Percentiles rank a stretch among this genome's conserved stretches.
phyloP scores from a whole-genome alignment of 1,140 invertebrate species.

The Drosophila elegans region DNA sequence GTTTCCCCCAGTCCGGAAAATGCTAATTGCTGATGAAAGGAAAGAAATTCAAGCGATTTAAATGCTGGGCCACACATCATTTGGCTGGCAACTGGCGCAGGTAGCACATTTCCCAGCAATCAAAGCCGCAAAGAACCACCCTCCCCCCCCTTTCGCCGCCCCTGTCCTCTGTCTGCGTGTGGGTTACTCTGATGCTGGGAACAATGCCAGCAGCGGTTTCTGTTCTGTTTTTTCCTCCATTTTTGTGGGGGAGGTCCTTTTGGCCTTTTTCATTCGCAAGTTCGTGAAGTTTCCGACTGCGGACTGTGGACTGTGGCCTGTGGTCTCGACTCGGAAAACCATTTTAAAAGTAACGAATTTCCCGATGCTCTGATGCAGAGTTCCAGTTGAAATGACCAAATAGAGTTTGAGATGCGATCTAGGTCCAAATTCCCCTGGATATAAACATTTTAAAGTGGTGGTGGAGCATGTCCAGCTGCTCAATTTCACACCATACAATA shows the following conservation, averaged over 20 bases:
- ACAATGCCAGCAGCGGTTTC: conserved; percentile 56
- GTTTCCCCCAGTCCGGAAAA: conserved; percentile 31
- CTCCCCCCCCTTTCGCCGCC: not conserved
- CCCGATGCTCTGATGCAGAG: conserved; percentile 33
- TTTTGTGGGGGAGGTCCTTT: conserved; percentile 16
- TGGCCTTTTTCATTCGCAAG: conserved; percentile 45
- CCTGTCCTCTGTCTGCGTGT: conserved; percentile 35
- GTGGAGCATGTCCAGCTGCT: conserved; percentile 51
- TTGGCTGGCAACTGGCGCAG: conserved; percentile 70
- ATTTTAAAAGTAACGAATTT: conserved; percentile 35
- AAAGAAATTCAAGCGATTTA: conserved; percentile 67
- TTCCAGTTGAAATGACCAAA: not conserved
- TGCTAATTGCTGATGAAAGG: conserved; percentile 66
- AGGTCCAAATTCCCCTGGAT: conserved; percentile 1
- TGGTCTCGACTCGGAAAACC: conserved; percentile 4
- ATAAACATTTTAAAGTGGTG: conserved; percentile 15
- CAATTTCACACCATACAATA: conserved; percentile 60
- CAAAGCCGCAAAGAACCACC: conserved; percentile 49
- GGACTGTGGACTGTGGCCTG: conserved; percentile 22
- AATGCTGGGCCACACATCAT: conserved; percentile 57
- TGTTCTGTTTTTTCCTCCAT: conserved; percentile 8
- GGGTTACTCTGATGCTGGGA: conserved; percentile 52
- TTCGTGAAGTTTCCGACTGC: conserved; percentile 27
- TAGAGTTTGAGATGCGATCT: conserved; percentile 1
- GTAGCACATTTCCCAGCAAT: conserved; percentile 55